A percentile compares a stretch with the other conserved stretches of the same genome.
Conservation (phyloP, 1,140 invertebrate genomes). For the Drosophila busckii region DNA sequence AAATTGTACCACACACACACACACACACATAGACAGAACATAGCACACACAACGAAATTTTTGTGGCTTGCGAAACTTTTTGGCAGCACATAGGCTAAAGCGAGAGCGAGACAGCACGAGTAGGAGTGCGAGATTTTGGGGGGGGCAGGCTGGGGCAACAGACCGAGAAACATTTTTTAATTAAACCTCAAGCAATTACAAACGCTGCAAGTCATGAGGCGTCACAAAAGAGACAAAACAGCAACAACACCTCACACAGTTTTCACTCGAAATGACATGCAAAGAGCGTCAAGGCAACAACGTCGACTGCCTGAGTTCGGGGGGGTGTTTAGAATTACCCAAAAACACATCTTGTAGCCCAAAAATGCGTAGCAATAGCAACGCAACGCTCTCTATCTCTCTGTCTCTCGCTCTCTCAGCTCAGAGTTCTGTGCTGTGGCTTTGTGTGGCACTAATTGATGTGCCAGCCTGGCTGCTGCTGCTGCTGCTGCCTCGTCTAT, state of each 20-base stretch:
- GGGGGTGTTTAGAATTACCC: too few species aligned
- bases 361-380: conserved; percentile 1
- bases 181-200: conserved; percentile 74
- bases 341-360: conserved; percentile 35
- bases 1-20: conserved; percentile 7
- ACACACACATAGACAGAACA: neutral
- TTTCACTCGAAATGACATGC: conserved; percentile 67
- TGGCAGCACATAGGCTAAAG: neutral
- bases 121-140: too few species aligned
- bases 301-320: neutral
- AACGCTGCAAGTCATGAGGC: conserved; percentile 49
- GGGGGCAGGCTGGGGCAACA: conserved; percentile 5
- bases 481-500: conserved; percentile 16
- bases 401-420: conserved; percentile 24
- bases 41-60: conserved; percentile 1
- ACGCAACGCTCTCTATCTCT: neutral
- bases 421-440: conserved; percentile 40
- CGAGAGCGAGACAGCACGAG: too few species aligned
- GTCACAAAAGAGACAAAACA: conserved; percentile 36
- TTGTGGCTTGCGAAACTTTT: conserved; percentile 15
- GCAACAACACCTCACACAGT: conserved; percentile 45
- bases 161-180: conserved; percentile 67
- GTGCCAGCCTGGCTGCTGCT: conserved; percentile 42
- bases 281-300: conserved; percentile 30
- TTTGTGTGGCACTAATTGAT: conserved; percentile 72